Base-by-base conservation (phyloP, 2,797 vertebrate species). In the Acipenser oxyrinchus region DNA sequence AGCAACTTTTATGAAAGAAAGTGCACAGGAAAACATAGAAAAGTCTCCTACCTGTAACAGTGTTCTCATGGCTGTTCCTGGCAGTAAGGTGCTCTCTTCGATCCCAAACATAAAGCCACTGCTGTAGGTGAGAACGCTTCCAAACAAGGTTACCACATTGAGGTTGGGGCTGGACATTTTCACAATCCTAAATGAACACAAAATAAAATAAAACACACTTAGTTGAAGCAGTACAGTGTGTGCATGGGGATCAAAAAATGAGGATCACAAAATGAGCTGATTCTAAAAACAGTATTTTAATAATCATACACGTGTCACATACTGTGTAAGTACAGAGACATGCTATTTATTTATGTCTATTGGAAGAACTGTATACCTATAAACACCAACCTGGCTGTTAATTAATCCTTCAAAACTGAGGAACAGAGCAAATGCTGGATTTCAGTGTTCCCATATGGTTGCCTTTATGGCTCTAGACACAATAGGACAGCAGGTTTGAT, bases 151-250 rank as follows among this genome's bases (percentile, higher is more conserved):
- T 79, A 98, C 85, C 10, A 96, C 67, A 49, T 97, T 99, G 79
- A 99, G 90, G 75, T 99, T 99, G 74, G 97, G 96, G 75, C 97
- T 99, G 79, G 95, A 98, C 97, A 99, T 98, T 92, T 98, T 99
- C 82, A 99, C 96, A 65, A 99, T 97, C 88, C 96, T 98, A 73
- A 72, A n/a, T 55, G 37, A 68, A 68, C 49, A 18, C 51, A 60
- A 37, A 66, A 37, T 15, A 15, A 3, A 64, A 15, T 62, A 53
- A 51, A 51, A 63, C 50, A 68, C 51, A 63, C 8, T 10, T 15
- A 61, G 7, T 37, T 37, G 3, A 37, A 37, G 37, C 37, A 4
- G 4, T 37, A 37, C 18, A 18, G 18, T 37, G 37, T 37, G 37
- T 37, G 37, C 5, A 37, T 37, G 37, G 37, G 37, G 37, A 37